Evolutionary conservation across 2,797 vertebrate genomes (phyloP).

Genomic region (Siniperca undulata): DNA sequence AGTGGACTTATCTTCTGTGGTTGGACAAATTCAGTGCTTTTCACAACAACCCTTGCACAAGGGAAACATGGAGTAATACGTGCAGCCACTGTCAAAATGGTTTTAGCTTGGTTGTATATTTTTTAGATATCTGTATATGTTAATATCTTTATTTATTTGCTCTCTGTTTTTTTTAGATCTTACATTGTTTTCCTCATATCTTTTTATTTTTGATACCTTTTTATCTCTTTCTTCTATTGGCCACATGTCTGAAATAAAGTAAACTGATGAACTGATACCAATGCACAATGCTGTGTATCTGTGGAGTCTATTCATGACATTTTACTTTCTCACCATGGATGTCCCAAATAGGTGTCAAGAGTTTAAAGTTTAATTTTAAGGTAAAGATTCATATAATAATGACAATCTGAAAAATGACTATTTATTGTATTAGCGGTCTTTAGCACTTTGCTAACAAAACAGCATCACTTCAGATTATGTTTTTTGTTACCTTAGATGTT

Average conservation of each 20-base stretch:
- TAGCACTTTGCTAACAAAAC: background rate
- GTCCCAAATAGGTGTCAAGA: background rate
- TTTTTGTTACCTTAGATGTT: background rate
- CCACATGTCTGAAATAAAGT: too few species aligned
- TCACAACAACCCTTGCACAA: constrained; percentile 3
- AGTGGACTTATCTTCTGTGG: constrained; percentile 20
- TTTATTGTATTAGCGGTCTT: background rate
- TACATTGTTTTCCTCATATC: background rate
- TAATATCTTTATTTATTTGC: background rate
- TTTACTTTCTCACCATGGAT: background rate
- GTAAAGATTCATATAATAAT: background rate
- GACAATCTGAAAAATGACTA: background rate
- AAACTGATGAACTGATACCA: background rate
- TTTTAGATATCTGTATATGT: background rate
- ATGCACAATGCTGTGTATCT: background rate
- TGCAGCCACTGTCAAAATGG: background rate
- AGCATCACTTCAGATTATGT: background rate
- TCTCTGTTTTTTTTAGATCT: background rate
- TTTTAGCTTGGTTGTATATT: background rate
- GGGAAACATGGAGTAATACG: background rate
- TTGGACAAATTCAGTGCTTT: constrained; percentile 1
- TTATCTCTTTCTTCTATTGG: background rate
- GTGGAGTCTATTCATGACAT: background rate
- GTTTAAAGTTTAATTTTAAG: background rate
- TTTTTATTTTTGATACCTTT: background rate